Evolutionary conservation across 1,140 invertebrate genomes (phyloP).

Genomic region (Micrasema longulum): DNA sequence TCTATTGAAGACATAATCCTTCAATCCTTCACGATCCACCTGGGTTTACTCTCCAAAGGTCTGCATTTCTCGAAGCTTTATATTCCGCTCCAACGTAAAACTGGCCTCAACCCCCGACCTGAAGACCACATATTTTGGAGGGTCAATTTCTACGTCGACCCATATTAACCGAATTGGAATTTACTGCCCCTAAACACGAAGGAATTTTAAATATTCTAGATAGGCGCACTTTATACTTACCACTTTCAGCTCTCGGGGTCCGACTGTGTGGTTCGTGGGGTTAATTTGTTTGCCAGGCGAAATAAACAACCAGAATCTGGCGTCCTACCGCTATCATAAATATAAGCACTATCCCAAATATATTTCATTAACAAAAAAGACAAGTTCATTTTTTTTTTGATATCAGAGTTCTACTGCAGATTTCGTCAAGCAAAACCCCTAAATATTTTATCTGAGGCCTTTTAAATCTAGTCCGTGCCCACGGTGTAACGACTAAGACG

Average conservation of each 20-base stretch:
- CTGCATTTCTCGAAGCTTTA: conserved; percentile 12
- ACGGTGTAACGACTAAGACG: no score
- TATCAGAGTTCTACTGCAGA: no score
- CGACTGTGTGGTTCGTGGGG: background rate
- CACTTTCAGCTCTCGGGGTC: conserved; percentile 32
- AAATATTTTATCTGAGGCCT: no score
- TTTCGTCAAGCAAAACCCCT: no score
- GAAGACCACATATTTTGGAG: conserved; percentile 28
- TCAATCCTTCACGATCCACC: no score
- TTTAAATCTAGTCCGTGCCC: no score
- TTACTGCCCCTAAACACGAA: conserved; percentile 38
- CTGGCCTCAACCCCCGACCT: background rate
- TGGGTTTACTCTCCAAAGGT: background rate
- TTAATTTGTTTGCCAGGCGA: conserved; percentile 36
- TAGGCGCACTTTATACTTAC: conserved; percentile 46
- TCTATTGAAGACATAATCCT: no score
- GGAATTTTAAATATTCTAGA: conserved; percentile 48
- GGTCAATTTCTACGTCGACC: conserved; percentile 38
- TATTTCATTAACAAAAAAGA: no score
- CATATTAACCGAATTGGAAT: conserved; percentile 45
- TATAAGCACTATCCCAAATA: no score
- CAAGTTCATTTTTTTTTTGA: no score
- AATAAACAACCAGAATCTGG: conserved; percentile 32
- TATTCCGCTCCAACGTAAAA: conserved; percentile 1
- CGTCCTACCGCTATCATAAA: background rate